These are phyloP conservation scores for Leptoclinus maculatus DNA, from an alignment of 2,797 vertebrate genomes.

Conservation along the genomic window DNA sequence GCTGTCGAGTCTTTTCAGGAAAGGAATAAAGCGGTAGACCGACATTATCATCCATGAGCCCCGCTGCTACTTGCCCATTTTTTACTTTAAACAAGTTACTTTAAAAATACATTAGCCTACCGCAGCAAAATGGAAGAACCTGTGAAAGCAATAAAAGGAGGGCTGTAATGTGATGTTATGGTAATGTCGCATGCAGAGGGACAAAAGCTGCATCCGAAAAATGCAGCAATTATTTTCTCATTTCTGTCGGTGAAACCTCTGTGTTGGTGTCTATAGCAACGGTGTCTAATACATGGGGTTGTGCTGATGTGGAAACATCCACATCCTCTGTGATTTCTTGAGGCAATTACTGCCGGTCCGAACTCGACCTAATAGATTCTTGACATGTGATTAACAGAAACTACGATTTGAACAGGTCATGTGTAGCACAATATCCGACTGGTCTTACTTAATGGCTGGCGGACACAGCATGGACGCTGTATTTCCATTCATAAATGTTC, in stretches of 20 bases:
- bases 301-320: not conserved
- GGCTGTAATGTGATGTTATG: not conserved
- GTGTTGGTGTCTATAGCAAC: not conserved
- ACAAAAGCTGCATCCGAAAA: too few species aligned
- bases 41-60: not conserved
- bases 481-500: slow-evolving; percentile 13
- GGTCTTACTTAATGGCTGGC: not conserved
- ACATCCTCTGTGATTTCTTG: not conserved
- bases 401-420: not conserved
- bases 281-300: not conserved
- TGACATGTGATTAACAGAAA: not conserved
- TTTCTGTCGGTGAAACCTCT: not conserved
- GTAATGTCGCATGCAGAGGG: not conserved
- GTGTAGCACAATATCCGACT: not conserved
- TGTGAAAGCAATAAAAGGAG: not conserved
- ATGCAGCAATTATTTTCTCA: not conserved
- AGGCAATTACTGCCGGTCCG: not conserved
- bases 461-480: not conserved
- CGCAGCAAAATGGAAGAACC: not conserved
- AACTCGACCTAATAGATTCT: not conserved
- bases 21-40: not conserved
- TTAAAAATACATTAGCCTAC: not conserved
- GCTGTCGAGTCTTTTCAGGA: too few species aligned
- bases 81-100: too few species aligned
- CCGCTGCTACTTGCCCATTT: not conserved